phyloP scores from a whole-genome alignment of 2,113 vertebrate species.

The Phodopus roborovskii region DNA sequence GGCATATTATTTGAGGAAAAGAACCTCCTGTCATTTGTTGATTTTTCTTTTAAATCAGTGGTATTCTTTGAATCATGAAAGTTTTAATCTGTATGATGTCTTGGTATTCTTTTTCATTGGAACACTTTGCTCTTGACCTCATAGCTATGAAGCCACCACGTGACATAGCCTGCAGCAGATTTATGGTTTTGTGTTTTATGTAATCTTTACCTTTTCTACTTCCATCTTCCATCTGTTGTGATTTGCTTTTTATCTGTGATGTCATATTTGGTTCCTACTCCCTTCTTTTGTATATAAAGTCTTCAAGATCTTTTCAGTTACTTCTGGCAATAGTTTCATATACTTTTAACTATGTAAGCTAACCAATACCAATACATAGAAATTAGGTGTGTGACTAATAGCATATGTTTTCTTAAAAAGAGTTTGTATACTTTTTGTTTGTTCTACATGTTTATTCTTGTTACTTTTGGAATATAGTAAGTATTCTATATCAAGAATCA shows the following conservation, averaged over 20 bases:
- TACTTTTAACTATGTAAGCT: not conserved
- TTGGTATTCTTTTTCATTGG: not conserved
- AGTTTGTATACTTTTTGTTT: not conserved
- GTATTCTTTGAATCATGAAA: not conserved
- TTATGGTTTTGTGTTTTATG: not conserved
- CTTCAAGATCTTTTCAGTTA: not conserved
- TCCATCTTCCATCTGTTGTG: not conserved
- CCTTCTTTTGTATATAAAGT: not conserved
- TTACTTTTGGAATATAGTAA: not conserved
- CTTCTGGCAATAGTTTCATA: not conserved
- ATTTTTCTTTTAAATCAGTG: not conserved
- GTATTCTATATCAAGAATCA: slow-evolving; percentile 32
- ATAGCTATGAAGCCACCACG: not conserved
- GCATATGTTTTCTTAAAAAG: not conserved
- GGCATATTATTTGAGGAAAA: not conserved
- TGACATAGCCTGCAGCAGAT: not conserved
- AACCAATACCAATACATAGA: not conserved
- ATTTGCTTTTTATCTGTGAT: slow-evolving; percentile 2
- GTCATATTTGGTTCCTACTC: not conserved
- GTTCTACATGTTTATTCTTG: not conserved
- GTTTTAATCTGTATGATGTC: slow-evolving; percentile 22
- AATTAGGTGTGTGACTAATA: not conserved
- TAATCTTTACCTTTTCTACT: not conserved
- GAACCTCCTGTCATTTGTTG: not conserved
- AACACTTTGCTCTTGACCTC: not conserved